Conservation (phyloP, 2,888 invertebrate genomes). For the Chorisops tibialis region DNA sequence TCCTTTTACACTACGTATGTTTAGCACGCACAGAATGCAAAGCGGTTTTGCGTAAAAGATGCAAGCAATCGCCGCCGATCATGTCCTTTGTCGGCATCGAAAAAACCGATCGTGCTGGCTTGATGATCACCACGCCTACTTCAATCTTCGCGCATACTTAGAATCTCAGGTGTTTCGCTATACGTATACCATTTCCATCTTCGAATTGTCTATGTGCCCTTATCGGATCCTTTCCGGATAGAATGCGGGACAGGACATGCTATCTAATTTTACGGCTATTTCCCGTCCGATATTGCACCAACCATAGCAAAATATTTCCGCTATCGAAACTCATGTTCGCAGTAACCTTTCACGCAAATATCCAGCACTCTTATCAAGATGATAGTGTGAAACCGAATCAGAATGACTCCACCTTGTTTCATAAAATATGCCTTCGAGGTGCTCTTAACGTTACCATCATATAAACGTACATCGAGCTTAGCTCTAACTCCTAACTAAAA, state of each 20-base stretch:
- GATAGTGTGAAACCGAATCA: slow-evolving; percentile 11
- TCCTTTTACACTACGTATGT: no score
- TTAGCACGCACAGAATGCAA: slow-evolving; percentile 17
- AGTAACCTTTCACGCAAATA: slow-evolving; percentile 27
- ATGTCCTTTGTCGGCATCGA: slow-evolving; percentile 34
- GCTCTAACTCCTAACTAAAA: slow-evolving; percentile 1
- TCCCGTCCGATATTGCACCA: no score
- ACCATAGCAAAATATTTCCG: no score
- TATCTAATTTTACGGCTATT: no score
- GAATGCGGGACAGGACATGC: no score
- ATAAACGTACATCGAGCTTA: slow-evolving; percentile 15
- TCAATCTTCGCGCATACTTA: slow-evolving; percentile 35
- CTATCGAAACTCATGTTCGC: slow-evolving; percentile 7
- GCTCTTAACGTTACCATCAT: slow-evolving; percentile 12
- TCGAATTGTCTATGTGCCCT: no score
- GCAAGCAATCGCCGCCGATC: slow-evolving; percentile 29
- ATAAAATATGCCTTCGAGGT: slow-evolving; percentile 26
- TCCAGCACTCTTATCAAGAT: slow-evolving; percentile 27
- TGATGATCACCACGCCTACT: slow-evolving; percentile 34
- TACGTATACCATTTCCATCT: no score
- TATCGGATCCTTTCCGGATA: no score
- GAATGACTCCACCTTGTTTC: slow-evolving; percentile 30
- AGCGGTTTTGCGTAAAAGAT: slow-evolving; percentile 3
- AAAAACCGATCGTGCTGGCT: slow-evolving; percentile 29
- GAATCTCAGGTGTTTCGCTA: slow-evolving; percentile 15